A percentile compares a stretch with the other conserved stretches of the same genome.
Conservation (phyloP, 2,113 vertebrate species). For the Lagopus muta region DNA sequence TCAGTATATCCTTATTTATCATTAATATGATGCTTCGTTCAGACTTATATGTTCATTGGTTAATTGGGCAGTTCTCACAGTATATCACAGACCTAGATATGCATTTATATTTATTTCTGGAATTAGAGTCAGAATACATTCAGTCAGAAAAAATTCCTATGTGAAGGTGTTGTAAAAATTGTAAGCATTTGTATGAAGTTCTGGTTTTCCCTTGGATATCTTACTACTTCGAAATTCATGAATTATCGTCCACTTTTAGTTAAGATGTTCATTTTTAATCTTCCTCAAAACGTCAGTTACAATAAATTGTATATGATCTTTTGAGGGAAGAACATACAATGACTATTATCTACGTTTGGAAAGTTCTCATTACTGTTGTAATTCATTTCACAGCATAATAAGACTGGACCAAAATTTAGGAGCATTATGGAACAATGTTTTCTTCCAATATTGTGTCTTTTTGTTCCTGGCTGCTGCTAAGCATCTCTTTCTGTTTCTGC, state of each 20-base stretch:
- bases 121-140: neutral
- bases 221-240: neutral
- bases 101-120: neutral
- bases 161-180: neutral
- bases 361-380: neutral
- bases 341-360: neutral
- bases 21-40: neutral
- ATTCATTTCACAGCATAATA: slow-evolving; percentile 6
- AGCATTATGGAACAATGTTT: slow-evolving; percentile 25
- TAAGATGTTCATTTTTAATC: neutral
- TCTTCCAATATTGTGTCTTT: slow-evolving; percentile 4
- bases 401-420: slow-evolving; percentile 21
- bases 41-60: neutral
- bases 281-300: neutral
- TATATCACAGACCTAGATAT: neutral
- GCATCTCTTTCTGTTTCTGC: slow-evolving; percentile 52
- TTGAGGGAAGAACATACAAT: neutral
- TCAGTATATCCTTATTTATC: neutral
- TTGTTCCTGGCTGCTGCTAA: slow-evolving; percentile 25
- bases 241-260: neutral
- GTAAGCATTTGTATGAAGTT: neutral
- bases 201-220: neutral
- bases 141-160: neutral
- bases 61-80: neutral
- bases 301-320: neutral